phyloP scores from a whole-genome alignment of 2,888 invertebrate species.

The Harpalus rufipes region DNA sequence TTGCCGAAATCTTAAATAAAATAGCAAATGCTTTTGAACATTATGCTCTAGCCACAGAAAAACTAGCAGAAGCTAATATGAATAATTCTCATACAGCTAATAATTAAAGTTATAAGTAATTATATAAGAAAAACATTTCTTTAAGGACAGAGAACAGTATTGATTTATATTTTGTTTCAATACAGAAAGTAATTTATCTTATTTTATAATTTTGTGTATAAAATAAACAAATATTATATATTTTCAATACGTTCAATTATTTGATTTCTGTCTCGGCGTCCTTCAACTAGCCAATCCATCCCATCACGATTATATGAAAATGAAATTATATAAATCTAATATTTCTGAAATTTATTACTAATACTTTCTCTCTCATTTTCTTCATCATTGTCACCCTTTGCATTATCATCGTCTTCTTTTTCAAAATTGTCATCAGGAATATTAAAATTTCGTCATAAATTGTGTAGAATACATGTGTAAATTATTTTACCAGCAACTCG shows the following conservation, averaged over 20 bases:
- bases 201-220: not conserved
- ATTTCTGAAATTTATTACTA: not conserved
- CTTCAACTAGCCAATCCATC: not conserved
- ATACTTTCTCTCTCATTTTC: not conserved
- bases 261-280: not conserved
- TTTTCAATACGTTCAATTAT: not conserved
- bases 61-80: not conserved
- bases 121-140: no score
- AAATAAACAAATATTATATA: not conserved
- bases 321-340: not conserved
- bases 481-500: conserved; percentile 70
- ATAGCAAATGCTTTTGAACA: conserved; percentile 18
- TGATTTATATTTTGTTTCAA: not conserved
- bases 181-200: not conserved
- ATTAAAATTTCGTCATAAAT: conserved; percentile 66
- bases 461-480: conserved; percentile 71
- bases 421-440: conserved; percentile 25
- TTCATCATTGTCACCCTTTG: not conserved
- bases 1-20: conserved; percentile 5
- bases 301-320: conserved; percentile 6
- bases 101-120: not conserved
- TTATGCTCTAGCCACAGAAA: not conserved
- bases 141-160: no score
- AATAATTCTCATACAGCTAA: not conserved
- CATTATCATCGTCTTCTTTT: conserved; percentile 17